Evolutionary conservation across 2,888 invertebrate genomes (phyloP), one percentile per base, ranked within the genome.

Genomic region (Onchidella celtica): DNA sequence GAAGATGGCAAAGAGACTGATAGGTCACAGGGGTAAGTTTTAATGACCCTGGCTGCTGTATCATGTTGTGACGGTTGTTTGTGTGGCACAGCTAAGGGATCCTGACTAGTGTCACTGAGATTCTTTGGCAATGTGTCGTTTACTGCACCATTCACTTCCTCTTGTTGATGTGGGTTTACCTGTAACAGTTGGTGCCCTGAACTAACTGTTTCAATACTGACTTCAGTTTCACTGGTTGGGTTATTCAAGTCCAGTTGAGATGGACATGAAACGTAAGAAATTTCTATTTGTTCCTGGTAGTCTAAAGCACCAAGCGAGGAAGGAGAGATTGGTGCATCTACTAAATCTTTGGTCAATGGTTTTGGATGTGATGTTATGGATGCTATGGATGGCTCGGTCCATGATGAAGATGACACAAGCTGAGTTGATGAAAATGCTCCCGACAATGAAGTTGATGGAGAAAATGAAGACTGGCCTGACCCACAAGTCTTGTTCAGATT

Each of bases 221-320:
- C 47, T 1, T 65, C 40, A 9, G 65, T 17, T 21, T 75, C 75
- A 32, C 47, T 61, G 55, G 59, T 73, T 21, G 59, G 65, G 17
- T 63, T 65, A 29, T 65, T 75, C 63, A 75, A 47, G 21, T 75
- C 75, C 29, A 47, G 27, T 3, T 59, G 36, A 24, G 73, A 59
- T 11, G 65, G 65, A 34, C 29, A 75, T n/a, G 75, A 75, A 65
- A 75, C 63, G 55, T 55, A 63, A 29, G 75, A 75, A 3, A 75
- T 75, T 47, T 75, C 75, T 11, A 75, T 47, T 9, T 75, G 65
- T 29, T 75, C 65, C n/a, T 75, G 65, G 32, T 40, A 75, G 65
- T 75, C 75, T 24, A 75, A 47, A 32, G 21, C 24, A 21, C 21
- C 21, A 11, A 47, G 17, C 6, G 47, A 11, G n/a, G 34, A 3